phyloP scores from a whole-genome alignment of 2,888 invertebrate species.

The Halictus quadricinctus region DNA sequence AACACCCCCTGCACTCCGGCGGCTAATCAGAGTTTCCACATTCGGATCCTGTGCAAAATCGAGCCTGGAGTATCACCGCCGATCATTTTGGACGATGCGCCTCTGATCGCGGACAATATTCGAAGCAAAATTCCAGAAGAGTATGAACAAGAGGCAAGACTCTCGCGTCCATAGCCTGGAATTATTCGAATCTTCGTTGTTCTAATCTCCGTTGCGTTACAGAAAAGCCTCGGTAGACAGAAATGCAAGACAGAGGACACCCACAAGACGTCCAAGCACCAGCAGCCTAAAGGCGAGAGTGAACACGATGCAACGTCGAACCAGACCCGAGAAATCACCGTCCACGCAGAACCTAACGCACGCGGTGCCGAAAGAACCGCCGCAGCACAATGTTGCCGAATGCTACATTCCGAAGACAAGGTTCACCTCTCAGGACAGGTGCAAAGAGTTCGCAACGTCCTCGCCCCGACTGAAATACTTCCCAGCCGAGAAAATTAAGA shows the following conservation, averaged over 20 bases:
- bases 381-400: conserved; percentile 25
- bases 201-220: neutral
- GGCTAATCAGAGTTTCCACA: conserved; percentile 27
- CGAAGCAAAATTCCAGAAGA: conserved; percentile 47
- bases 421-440: conserved; percentile 61
- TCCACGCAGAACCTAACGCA: conserved; percentile 29
- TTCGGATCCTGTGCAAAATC: conserved; percentile 57
- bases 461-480: conserved; percentile 74
- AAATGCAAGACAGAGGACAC: conserved; percentile 34
- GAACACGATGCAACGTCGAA: neutral
- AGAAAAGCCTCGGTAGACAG: conserved; percentile 59
- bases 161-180: neutral
- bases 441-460: conserved; percentile 45
- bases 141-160: conserved; percentile 60
- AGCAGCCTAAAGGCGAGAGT: conserved; percentile 38
- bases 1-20: conserved; percentile 8
- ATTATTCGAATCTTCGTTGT: neutral
- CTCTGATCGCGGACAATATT: conserved; percentile 28
- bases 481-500: conserved; percentile 73
- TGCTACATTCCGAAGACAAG: conserved; percentile 63
- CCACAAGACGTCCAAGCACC: conserved; percentile 46
- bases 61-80: conserved; percentile 40
- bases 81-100: conserved; percentile 33
- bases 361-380: neutral
- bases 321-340: conserved; percentile 30